Evolutionary conservation across 1,140 invertebrate genomes (phyloP), one percentile per base, ranked within the genome.

Genomic region (Ceratina australensis): DNA sequence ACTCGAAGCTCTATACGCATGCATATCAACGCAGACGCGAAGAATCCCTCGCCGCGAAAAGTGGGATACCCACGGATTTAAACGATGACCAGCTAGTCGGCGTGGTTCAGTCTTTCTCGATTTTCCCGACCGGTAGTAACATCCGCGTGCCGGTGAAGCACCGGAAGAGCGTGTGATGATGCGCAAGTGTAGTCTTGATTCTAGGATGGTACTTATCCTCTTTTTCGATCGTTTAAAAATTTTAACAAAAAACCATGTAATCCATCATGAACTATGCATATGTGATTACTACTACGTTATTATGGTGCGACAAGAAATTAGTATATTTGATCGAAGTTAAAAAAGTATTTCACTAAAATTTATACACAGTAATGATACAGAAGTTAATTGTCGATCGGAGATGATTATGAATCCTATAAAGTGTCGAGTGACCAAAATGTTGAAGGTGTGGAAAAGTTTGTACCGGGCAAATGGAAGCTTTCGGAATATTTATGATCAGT

Each of bases 161-260:
- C 33, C 33, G 33, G 33, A 42, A 42, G 10, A 42, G 33, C 33
- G 33, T 10, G 3, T 7, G 8, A 87, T 80, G 75, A 57, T 83
- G 71, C 82, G 87, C 52, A 88, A 89, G 77, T 88, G 82, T 72
- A 88, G 88, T 50, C 81, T 88, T 12, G 88, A 89, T 49, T 89
- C 87, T n/a, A 83, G 68, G 72, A 88, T 88, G 87, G 87, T 88
- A 87, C 15, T 13, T 10, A 33, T 33, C 4, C 0, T 7, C 12
- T n/a, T 4, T 0, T 16, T 13, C 0, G 0, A 2, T 24, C 8
- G 22, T 8, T 20, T n/a, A 26, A 2, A 13, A 33, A 60, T 28
- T 13, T 60, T 24, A 33, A 33, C 7, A 33, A 7, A 33, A n/a
- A n/a, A n/a, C n/a, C 33, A 33, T 33, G 33, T 33, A 7, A 33